These are phyloP conservation scores for Neomonachus schauinslandi DNA, from an alignment of 2,113 vertebrate species.

Conservation along the genomic window DNA sequence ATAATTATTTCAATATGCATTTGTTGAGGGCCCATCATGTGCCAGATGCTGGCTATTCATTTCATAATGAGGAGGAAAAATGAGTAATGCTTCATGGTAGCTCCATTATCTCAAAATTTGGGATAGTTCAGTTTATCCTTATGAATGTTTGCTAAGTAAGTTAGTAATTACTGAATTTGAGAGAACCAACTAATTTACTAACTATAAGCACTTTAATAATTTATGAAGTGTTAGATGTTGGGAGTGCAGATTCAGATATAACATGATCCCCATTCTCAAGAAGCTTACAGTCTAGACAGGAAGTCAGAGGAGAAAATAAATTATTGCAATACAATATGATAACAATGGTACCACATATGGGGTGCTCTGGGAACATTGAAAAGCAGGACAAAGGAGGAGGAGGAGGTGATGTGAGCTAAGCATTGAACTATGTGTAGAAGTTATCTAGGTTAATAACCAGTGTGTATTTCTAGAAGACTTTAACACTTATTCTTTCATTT, in stretches of 20 bases:
- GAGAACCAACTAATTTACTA: slow-evolving; percentile 48
- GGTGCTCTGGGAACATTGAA: neutral
- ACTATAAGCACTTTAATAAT: neutral
- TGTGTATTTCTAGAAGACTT: neutral
- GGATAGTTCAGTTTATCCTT: neutral
- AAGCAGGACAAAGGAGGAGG: neutral
- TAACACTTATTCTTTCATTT: neutral
- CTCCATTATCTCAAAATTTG: slow-evolving; percentile 15
- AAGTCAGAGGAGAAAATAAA: slow-evolving; percentile 67
- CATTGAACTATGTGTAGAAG: neutral
- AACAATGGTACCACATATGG: neutral
- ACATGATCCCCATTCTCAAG: slow-evolving; percentile 21
- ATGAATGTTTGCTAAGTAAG: slow-evolving; percentile 32
- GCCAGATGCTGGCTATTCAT: slow-evolving; percentile 32
- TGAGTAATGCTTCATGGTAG: neutral
- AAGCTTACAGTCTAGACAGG: slow-evolving; percentile 55
- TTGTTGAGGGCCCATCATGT: slow-evolving; percentile 8
- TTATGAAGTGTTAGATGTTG: slow-evolving; percentile 42
- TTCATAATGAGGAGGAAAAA: slow-evolving; percentile 6
- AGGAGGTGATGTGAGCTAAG: neutral
- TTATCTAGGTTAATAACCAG: neutral
- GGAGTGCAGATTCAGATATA: slow-evolving; percentile 9
- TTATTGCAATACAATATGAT: neutral
- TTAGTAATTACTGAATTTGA: slow-evolving; percentile 48
- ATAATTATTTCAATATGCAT: neutral